Conservation (phyloP, 2,797 vertebrate species). For the Adelosebastes latens region DNA sequence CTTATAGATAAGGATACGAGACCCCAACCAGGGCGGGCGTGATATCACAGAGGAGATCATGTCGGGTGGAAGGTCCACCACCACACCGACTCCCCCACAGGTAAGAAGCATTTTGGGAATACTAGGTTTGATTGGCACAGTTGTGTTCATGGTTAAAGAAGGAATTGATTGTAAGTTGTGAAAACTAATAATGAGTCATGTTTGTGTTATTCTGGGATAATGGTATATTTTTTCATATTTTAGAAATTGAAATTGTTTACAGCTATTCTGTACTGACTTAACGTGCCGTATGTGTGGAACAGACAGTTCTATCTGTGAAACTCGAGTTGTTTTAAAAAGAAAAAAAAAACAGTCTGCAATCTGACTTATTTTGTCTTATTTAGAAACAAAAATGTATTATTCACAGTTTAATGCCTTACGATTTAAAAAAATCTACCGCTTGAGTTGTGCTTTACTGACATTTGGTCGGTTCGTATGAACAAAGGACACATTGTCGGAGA, state of each 20-base stretch:
- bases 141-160: not conserved
- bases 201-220: not conserved
- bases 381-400: not conserved
- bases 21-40: constrained; percentile 97
- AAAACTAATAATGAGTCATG: not conserved
- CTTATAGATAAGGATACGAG: constrained; percentile 95
- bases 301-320: not conserved
- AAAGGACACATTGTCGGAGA: not conserved
- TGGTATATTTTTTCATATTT: not conserved
- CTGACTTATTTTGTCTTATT: not conserved
- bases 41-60: constrained; percentile 99
- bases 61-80: constrained; percentile 93
- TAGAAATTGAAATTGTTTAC: not conserved
- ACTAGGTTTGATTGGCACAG: not conserved
- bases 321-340: not conserved
- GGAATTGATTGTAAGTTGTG: not conserved
- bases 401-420: not conserved
- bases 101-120: constrained; percentile 70
- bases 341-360: not conserved
- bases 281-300: not conserved
- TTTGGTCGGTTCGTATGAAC: not conserved
- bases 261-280: not conserved
- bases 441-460: not conserved
- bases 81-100: constrained; percentile 97
- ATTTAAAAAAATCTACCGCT: not conserved